These are phyloP conservation scores for Platanista minor DNA, from an alignment of 2,113 vertebrate genomes.

Conservation along the genomic window DNA sequence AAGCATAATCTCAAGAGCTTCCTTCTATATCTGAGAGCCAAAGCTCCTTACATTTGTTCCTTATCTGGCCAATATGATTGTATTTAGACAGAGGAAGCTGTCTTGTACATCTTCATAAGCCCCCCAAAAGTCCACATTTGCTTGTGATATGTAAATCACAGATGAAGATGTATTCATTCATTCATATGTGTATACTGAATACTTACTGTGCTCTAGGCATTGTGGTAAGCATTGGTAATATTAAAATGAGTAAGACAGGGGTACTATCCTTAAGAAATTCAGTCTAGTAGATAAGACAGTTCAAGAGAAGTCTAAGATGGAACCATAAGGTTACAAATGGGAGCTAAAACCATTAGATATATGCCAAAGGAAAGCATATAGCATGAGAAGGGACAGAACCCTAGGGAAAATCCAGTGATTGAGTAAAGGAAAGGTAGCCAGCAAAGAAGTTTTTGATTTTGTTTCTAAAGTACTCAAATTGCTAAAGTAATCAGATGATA, in stretches of 20 bases:
- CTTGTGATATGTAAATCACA: background rate
- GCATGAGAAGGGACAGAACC: background rate
- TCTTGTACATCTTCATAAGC: background rate
- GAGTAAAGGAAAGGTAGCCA: background rate
- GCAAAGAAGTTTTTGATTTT: background rate
- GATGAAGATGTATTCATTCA: background rate
- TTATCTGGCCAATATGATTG: background rate
- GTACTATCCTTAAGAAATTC: background rate
- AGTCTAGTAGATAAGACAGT: background rate
- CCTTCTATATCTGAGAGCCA: background rate
- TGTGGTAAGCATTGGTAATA: background rate
- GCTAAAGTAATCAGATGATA: background rate
- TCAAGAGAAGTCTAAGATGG: background rate
- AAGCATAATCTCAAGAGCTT: background rate
- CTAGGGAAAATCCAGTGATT: background rate
- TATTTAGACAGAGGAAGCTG: background rate
- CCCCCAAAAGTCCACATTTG: background rate
- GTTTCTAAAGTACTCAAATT: background rate
- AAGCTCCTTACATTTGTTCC: background rate
- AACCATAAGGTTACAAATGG: background rate
- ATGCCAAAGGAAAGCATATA: background rate
- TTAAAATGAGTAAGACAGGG: background rate
- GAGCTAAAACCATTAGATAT: background rate
- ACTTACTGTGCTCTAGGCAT: background rate
- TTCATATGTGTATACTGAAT: background rate